Evolutionary conservation across 2,113 vertebrate species (phyloP), one percentile per base, ranked within the genome.

Genomic region (Acrocephalus arundinaceus): DNA sequence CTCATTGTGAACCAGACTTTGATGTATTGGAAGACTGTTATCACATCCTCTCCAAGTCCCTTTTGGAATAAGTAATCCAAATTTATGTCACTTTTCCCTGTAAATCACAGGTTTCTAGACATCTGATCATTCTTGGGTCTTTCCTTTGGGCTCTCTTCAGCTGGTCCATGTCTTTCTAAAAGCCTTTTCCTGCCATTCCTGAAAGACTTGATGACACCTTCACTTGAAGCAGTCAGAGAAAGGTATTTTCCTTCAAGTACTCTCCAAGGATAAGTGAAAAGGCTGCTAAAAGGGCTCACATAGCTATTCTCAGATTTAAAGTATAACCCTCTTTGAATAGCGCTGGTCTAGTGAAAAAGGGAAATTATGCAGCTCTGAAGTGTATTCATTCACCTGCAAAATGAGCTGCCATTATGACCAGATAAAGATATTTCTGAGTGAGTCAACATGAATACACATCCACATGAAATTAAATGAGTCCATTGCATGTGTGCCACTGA

Each of bases 281-380:
- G 73, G 82, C 87, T 95, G 88, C 90, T 93, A 90, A 95, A 96
- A 84, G 84, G 90, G 80, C 37, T 95, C 49, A 63, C 93, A 89
- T 55, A 96, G 74, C 87, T 96, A 91, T 96, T 97, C 94, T 94
- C 94, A 96, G 87, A 96, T 97, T 93, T 95, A 85, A 82, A 97
- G 86, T 62, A 80, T 72, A 93, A 66, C 79, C 55, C 82, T 88
- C 93, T 41, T 28, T 90, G 74, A 97, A 80, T 46, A 91, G 81
- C n/a, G 73, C 33, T 95, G 94, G 68, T 70, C 95, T 65, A 94
- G 49, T 62, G 52, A 92, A 92, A 90, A 84, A 89, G 91, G 87
- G 78, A 86, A 63, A 80, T 73, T 43, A 70, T 15, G 5, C 65
- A 85, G 82, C 37, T 87, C 95, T 89, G 92, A 81, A 93, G 59